These are phyloP conservation scores for Drosophila chauvacae DNA, from an alignment of 1,140 invertebrate species.

Conservation along the genomic window DNA sequence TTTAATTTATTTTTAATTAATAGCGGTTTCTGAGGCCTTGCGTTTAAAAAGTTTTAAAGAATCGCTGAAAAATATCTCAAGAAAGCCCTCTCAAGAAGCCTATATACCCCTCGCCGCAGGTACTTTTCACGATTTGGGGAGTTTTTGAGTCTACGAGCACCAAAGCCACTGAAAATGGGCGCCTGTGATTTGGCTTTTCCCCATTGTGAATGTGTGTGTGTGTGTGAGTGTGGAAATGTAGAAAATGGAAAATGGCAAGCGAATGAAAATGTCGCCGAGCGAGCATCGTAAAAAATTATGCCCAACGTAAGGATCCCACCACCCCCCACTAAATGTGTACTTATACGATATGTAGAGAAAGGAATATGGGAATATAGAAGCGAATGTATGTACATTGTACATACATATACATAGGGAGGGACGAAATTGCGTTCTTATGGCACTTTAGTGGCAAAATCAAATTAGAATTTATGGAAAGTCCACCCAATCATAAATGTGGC, in stretches of 20 bases:
- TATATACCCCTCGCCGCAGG: constrained; percentile 2
- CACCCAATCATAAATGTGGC: constrained; percentile 74
- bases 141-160: constrained; percentile 23
- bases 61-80: background rate
- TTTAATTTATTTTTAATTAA: no score
- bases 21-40: no score
- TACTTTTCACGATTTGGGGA: constrained; percentile 20
- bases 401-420: background rate
- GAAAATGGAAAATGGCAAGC: constrained; percentile 76
- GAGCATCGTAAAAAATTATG: constrained; percentile 82
- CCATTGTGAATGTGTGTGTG: constrained; percentile 13
- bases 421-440: constrained; percentile 79
- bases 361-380: background rate
- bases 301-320: constrained; percentile 63
- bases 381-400: constrained; percentile 2
- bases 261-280: constrained; percentile 74
- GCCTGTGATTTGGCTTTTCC: constrained; percentile 77
- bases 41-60: background rate
- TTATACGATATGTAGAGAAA: background rate
- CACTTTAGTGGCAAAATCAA: constrained; percentile 83
- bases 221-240: constrained; percentile 49
- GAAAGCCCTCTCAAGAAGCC: background rate
- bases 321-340: constrained; percentile 16
- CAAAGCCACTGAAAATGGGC: constrained; percentile 65
- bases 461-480: constrained; percentile 84